A percentile compares a stretch with the other conserved stretches of the same genome.
These are phyloP conservation scores for Drosophila repleta DNA, from an alignment of 1,140 invertebrate genomes.

Conservation along the genomic window DNA sequence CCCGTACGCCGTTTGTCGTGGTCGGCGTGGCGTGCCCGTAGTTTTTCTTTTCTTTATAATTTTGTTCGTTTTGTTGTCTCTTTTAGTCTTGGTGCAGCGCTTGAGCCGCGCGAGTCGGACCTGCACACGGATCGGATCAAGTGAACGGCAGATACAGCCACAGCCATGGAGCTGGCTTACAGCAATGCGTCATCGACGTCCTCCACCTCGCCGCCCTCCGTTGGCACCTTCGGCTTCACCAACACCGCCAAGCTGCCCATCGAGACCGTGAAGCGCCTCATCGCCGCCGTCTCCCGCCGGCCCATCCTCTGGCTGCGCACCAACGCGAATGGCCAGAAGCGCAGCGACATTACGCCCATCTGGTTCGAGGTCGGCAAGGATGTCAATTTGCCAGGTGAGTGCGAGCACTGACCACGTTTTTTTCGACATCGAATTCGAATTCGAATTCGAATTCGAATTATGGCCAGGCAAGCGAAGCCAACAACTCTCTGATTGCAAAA, in stretches of 20 bases:
- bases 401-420: background rate
- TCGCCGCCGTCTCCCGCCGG: constrained; percentile 69
- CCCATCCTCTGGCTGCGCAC: constrained; percentile 70
- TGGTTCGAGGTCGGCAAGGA: constrained; percentile 78
- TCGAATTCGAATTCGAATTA: too few relatives aligned
- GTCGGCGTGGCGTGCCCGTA: constrained; percentile 62
- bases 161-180: constrained; percentile 63
- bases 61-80: constrained; percentile 27
- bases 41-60: constrained; percentile 32
- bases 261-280: constrained; percentile 72
- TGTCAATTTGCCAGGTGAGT: constrained; percentile 72
- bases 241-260: constrained; percentile 76
- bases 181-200: constrained; percentile 71
- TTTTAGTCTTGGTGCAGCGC: constrained; percentile 60
- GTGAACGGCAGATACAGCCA: too few relatives aligned
- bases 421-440: too few relatives aligned
- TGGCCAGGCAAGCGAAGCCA: background rate
- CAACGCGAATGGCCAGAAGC: constrained; percentile 66
- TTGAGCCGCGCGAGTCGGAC: constrained; percentile 73
- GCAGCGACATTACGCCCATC: constrained; percentile 73
- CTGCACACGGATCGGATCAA: constrained; percentile 36
- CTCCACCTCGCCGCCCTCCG: constrained; percentile 44
- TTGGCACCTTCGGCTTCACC: constrained; percentile 63
- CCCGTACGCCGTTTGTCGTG: constrained; percentile 39
- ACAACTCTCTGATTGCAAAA: background rate